Evolutionary conservation across 2,113 vertebrate genomes (phyloP), one percentile per base, ranked within the genome.

Genomic region (Holacanthus passer): DNA sequence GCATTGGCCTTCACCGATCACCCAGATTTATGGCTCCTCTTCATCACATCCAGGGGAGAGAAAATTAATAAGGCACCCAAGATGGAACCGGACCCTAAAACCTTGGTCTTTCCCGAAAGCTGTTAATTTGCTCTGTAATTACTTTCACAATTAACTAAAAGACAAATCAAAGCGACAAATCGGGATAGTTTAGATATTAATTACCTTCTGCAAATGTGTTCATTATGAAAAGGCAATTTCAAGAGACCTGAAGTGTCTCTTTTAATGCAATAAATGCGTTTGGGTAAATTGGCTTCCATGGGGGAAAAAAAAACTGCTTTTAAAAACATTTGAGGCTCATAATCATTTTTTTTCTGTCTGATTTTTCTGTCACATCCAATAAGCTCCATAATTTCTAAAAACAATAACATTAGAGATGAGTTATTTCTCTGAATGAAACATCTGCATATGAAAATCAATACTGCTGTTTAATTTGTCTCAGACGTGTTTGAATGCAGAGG

Each of bases 81-180:
- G 96, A 98, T 96, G 96, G 96, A 96, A 95, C 95, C 96, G 95
- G 96, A 97, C 97, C 93, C 89, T 94, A 94, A 96, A 96, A 94
- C 95, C 96, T 91, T 91, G 95, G 96, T 96, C 96, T 97, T 97
- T 97, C 96, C 96, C 96, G 95, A 97, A 96, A 97, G 96, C 97
- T 97, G 96, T 97, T 98, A 96, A 98, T 97, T 97, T 96, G 96
- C 95, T 93, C 96, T 94, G 95, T 98, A 98, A 99, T 99, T 98
- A 98, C 97, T 96, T 97, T 97, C 96, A 98, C 97, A 98, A 98
- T 99, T 98, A 99, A 97, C 95, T 97, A 94, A 97, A 97, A 97
- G 97, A 99, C 97, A 98, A 98, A 99, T 99, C 97, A 98, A 95
- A 84, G 92, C 98, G 97, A 98, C 97, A 98, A 98, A 98, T 98